phyloP scores from a whole-genome alignment of 2,888 invertebrate genomes.

The Bugula neritina region DNA sequence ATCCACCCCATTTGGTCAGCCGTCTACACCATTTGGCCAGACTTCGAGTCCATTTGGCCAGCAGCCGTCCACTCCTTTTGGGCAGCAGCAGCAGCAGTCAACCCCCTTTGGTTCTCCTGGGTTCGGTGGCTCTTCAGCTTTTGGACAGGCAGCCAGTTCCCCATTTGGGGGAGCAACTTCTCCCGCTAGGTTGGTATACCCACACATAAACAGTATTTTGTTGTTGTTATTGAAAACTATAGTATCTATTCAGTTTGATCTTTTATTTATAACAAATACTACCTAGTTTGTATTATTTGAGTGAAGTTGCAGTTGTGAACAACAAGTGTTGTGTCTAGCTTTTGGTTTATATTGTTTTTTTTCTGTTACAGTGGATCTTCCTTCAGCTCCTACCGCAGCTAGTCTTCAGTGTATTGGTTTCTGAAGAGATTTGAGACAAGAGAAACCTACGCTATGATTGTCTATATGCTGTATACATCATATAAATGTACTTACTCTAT shows the following conservation, averaged over 20 bases:
- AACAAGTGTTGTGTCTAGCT: no score
- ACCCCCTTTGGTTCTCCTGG: conserved; percentile 14
- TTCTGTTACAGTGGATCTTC: background rate
- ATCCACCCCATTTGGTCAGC: background rate
- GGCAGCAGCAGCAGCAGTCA: background rate
- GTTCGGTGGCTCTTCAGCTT: background rate
- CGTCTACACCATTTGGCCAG: background rate
- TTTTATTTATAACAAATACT: no score
- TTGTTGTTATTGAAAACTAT: no score
- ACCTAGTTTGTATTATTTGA: no score
- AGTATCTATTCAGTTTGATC: no score
- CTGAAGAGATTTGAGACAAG: no score
- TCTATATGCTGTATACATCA: no score
- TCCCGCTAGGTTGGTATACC: background rate
- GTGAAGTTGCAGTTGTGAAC: no score
- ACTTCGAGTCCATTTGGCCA: background rate
- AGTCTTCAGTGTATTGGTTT: no score
- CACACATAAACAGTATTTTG: background rate
- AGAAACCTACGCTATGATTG: no score
- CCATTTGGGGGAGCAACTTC: background rate
- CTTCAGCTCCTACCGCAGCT: background rate
- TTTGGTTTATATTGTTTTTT: no score
- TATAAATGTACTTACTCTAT: no score
- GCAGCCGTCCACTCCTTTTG: background rate
- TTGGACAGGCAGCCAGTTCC: background rate